Conservation (phyloP, 2,888 invertebrate species). For the Mesorhabditis belari region DNA sequence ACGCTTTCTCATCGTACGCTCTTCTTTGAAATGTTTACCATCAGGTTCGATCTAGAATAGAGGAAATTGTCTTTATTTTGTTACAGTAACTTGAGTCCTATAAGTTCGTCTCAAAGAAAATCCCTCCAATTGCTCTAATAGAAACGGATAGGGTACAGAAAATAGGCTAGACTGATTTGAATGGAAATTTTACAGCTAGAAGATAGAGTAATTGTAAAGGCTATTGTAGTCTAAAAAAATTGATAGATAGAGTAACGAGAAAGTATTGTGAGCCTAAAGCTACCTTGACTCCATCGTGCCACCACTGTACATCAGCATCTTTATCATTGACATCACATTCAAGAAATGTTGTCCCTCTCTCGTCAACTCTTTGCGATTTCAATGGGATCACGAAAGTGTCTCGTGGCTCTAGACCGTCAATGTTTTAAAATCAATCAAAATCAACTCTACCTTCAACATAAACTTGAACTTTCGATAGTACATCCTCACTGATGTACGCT, state of each 20-base stretch:
- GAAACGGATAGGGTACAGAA: no score
- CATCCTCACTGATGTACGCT: conserved; percentile 81
- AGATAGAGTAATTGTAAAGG: no score
- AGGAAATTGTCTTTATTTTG: conserved; percentile 66
- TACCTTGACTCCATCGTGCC: conserved; percentile 48
- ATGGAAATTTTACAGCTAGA: no score
- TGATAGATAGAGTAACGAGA: no score
- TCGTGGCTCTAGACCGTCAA: conserved; percentile 67
- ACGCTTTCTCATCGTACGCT: conserved; percentile 57
- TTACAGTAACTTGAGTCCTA: conserved; percentile 1
- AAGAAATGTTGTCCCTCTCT: conserved; percentile 84
- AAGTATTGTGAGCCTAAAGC: no score
- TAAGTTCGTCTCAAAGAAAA: no score
- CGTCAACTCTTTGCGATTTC: conserved; percentile 83
- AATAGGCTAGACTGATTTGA: no score
- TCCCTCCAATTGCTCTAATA: no score
- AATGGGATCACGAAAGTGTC: conserved; percentile 70
- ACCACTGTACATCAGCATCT: conserved; percentile 67
- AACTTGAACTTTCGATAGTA: conserved; percentile 75
- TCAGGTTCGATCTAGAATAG: conserved; percentile 91
- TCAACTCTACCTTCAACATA: conserved; percentile 63
- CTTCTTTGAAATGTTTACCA: conserved; percentile 65
- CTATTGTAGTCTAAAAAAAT: no score
- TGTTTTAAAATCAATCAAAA: not conserved
- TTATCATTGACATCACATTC: conserved; percentile 94